Evolutionary conservation across 1,140 invertebrate species (phyloP).

Genomic region (Sminthurinus signatus): DNA sequence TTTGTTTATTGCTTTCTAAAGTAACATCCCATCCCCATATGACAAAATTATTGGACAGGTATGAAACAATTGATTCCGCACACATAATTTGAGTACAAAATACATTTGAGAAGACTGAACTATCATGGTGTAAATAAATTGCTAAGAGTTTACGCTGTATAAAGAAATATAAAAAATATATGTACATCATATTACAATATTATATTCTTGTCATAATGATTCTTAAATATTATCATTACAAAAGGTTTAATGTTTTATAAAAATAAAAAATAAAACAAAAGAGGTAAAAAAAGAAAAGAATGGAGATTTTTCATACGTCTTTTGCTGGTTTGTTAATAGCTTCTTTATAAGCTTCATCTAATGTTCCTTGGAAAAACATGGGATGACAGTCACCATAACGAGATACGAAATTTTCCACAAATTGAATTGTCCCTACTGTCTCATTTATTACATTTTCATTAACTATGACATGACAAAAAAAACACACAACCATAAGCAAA

Average conservation of each 20-base stretch:
- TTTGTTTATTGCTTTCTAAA: conserved; percentile 70
- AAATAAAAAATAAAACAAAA: too few species aligned
- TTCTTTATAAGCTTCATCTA: conserved; percentile 82
- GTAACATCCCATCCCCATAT: conserved; percentile 95
- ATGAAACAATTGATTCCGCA: conserved; percentile 78
- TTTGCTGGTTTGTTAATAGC: conserved; percentile 76
- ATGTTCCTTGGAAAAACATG: conserved; percentile 79
- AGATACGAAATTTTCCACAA: conserved; percentile 72
- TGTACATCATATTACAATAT: neutral
- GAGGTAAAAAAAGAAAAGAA: too few species aligned
- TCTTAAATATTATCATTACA: too few species aligned
- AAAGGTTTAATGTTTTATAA: too few species aligned
- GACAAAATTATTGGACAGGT: conserved; percentile 78
- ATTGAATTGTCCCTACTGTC: conserved; percentile 74
- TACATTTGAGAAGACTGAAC: conserved; percentile 85
- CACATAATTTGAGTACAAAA: conserved; percentile 92
- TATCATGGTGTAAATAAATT: conserved; percentile 90
- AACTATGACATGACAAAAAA: conserved; percentile 54
- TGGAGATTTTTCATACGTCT: conserved; percentile 74
- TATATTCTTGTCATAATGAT: too few species aligned
- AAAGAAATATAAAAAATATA: conserved; percentile 42
- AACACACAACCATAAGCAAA: conserved; percentile 3
- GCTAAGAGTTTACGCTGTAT: conserved; percentile 85
- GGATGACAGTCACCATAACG: conserved; percentile 77
- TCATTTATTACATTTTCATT: conserved; percentile 79